Conservation (phyloP, 2,797 vertebrate species). For the Spondyliosoma cantharus region DNA sequence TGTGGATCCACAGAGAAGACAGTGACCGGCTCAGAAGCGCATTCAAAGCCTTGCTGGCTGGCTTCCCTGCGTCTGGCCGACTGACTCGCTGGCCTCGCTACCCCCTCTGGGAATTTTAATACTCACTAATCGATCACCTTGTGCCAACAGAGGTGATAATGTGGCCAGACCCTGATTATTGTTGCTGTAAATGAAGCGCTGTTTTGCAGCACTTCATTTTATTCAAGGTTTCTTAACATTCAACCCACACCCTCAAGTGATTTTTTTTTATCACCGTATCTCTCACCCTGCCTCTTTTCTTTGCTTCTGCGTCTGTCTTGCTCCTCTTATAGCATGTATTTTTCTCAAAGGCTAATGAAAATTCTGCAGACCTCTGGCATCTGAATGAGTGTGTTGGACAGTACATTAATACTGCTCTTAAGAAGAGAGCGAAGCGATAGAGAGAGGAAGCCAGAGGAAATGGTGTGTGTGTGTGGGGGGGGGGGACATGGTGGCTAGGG, state of each 20-base stretch:
- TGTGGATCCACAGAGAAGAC: constrained; percentile 44
- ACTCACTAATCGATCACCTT: constrained; percentile 76
- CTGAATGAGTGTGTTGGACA: constrained; percentile 65
- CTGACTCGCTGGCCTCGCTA: constrained; percentile 59
- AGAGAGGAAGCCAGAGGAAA: constrained; percentile 62
- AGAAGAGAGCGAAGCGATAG: constrained; percentile 63
- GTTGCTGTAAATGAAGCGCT: constrained; percentile 76
- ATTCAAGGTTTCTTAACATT: constrained; percentile 35
- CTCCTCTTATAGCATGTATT: constrained; percentile 49
- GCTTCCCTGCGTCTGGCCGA: constrained; percentile 56
- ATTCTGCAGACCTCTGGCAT: constrained; percentile 65
- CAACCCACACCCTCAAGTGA: constrained; percentile 6
- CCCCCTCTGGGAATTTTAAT: constrained; percentile 73
- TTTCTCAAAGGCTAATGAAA: constrained; percentile 71
- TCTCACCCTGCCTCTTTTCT: background rate
- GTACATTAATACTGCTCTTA: constrained; percentile 78
- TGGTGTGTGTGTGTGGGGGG: background rate
- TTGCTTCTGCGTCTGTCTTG: constrained; percentile 20
- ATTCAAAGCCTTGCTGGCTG: constrained; percentile 60
- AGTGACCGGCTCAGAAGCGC: constrained; percentile 23
- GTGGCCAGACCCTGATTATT: constrained; percentile 74
- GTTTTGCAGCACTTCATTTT: constrained; percentile 68
- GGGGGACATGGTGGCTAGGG: constrained; percentile 7
- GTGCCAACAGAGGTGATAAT: constrained; percentile 74
- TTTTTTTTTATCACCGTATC: background rate